These are phyloP conservation scores for Plectrocnemia conspersa DNA, from an alignment of 1,140 invertebrate species.

Conservation along the genomic window DNA sequence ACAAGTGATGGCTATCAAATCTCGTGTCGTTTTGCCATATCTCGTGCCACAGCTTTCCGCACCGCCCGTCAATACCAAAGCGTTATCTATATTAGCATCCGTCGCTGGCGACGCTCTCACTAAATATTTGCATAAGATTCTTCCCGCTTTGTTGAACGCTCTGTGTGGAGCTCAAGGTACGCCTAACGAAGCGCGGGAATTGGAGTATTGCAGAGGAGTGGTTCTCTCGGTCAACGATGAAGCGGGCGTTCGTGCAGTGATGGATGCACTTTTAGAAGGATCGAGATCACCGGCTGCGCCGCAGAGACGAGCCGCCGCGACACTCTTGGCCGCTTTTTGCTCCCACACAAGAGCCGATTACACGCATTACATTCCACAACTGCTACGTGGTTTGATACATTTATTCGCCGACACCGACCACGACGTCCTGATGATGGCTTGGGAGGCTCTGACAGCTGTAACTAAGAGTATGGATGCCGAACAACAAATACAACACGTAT, in stretches of 20 bases:
- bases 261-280: slow-evolving; percentile 85
- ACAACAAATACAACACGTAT: slow-evolving; percentile 77
- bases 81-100: slow-evolving; percentile 84
- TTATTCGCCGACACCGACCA: slow-evolving; percentile 78
- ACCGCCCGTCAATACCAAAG: slow-evolving; percentile 85
- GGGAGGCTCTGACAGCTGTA: slow-evolving; percentile 87
- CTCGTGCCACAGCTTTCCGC: slow-evolving; percentile 90
- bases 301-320: slow-evolving; percentile 72
- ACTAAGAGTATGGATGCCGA: slow-evolving; percentile 81
- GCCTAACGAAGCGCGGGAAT: slow-evolving; percentile 66
- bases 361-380: slow-evolving; percentile 78
- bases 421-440: slow-evolving; percentile 77
- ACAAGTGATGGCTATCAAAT: slow-evolving; percentile 96
- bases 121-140: slow-evolving; percentile 83
- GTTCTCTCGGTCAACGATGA: slow-evolving; percentile 87
- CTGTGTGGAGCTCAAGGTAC: slow-evolving; percentile 67
- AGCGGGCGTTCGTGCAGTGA: slow-evolving; percentile 78
- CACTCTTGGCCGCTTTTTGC: slow-evolving; percentile 86
- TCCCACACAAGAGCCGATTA: slow-evolving; percentile 83
- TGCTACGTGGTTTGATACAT: slow-evolving; percentile 81
- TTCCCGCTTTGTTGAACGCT: slow-evolving; percentile 82
- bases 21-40: slow-evolving; percentile 90
- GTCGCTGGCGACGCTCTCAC: slow-evolving; percentile 92
- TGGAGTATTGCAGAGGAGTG: slow-evolving; percentile 92
- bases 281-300: slow-evolving; percentile 61